Base-by-base conservation (phyloP, 2,797 vertebrate species). In the Brachyrhaphis roseni region DNA sequence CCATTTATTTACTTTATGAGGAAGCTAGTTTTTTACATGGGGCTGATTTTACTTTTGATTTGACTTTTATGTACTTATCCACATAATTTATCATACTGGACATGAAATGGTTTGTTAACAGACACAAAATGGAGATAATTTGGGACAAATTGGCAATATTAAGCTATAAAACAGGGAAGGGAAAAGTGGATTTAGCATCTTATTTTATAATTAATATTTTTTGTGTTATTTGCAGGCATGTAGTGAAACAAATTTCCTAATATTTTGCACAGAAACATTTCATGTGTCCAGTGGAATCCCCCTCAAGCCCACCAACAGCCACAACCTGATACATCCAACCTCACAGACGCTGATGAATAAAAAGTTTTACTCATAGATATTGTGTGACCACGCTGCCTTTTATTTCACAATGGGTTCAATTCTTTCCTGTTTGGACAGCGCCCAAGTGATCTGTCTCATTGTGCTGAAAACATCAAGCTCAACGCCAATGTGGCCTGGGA, bases 401-500 rank as follows among this genome's bases (percentile, higher is more conserved):
- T 43, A 28, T 80, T 78, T 66, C 74, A 74, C 55, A 43, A 7
- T 49, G 49, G 72, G 53, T 84, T 82, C 8, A 68, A 72, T 45
- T 72, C 11, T 36, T 73, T 49, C 62, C 43, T 49, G 70, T 78
- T 77, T 43, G 43, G 39, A 74, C 78, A 20, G 47, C 74, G 68
- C 62, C 78, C 36, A 59, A 74, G 76, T 75, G 31, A 87, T 87
- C 72, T 45, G 75, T 86, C 71, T 86, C 82, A 70, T 31, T 47
- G 82, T 74, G 79, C 75, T 78, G 57, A 80, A 82, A 78, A 78
- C 47, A 75, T 59, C 12, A 73, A 78, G 59, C 84, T 1, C 49
- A 59, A 78, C 89, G 82, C 87, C 85, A 88, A 47, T 78, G 73
- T 78, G 41, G 73, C 46, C 53, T 68, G 72, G 71, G 62, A 83